Percentiles rank a stretch among this genome's conserved stretches.
These are phyloP conservation scores for Temnothorax curvispinosus DNA, from an alignment of 1,140 invertebrate species.

Conservation along the genomic window DNA sequence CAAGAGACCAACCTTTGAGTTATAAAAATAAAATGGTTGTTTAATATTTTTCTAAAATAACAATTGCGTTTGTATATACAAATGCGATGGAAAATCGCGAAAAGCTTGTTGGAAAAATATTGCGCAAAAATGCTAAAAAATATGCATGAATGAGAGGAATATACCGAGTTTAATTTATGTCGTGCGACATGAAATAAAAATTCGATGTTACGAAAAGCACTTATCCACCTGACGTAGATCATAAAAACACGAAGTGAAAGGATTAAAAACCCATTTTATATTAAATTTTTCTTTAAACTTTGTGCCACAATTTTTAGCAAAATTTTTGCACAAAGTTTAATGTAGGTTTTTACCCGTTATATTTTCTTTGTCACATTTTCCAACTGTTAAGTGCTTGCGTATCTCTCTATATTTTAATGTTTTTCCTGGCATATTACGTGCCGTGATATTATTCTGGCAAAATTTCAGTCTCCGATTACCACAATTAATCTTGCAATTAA, in stretches of 20 bases:
- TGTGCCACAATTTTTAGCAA: background rate
- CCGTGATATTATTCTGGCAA: background rate
- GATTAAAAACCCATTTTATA: slow-evolving; percentile 33
- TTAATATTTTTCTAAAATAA: background rate
- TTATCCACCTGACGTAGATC: background rate
- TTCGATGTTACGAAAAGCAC: slow-evolving; percentile 6
- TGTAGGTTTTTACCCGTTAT: background rate
- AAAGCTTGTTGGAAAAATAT: background rate
- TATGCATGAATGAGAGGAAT: background rate
- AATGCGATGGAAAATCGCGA: background rate
- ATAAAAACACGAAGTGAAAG: slow-evolving; percentile 14
- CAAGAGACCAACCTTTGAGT: no score
- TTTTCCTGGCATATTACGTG: background rate
- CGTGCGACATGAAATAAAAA: slow-evolving; percentile 9
- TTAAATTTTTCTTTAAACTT: background rate
- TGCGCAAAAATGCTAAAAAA: background rate
- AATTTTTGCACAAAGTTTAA: background rate
- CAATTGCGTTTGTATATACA: background rate
- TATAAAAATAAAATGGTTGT: background rate
- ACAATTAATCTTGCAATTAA: slow-evolving; percentile 4
- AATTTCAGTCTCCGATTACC: background rate
- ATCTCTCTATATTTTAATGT: background rate
- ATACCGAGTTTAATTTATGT: slow-evolving; percentile 25
- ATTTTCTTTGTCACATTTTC: background rate
- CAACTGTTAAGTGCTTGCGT: background rate